Conservation (phyloP, 2,888 invertebrate genomes). For the Neuroscelio doddi region DNA sequence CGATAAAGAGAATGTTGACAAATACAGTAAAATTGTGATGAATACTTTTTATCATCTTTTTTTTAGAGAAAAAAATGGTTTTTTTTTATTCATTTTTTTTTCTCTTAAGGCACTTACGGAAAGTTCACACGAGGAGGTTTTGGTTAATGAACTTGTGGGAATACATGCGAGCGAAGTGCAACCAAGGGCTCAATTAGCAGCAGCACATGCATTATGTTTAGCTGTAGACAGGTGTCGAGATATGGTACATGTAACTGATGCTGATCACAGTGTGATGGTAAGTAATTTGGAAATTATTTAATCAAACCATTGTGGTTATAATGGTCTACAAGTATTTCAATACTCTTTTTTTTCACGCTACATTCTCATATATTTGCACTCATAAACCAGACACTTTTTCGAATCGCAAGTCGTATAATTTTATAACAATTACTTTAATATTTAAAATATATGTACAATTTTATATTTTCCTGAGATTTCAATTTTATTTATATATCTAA, state of each 20-base stretch:
- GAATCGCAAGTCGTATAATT: too few relatives aligned
- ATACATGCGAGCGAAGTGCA: slow-evolving; percentile 85
- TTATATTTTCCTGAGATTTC: too few relatives aligned
- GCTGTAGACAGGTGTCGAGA: slow-evolving; percentile 91
- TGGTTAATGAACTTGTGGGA: slow-evolving; percentile 82
- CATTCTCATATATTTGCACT: too few relatives aligned
- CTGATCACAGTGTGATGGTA: slow-evolving; percentile 87
- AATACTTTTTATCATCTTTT: not conserved
- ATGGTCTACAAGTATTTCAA: too few relatives aligned
- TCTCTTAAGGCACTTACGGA: slow-evolving; percentile 73
- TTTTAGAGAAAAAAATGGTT: not conserved
- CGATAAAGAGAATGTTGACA: not conserved
- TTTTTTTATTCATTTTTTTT: slow-evolving; percentile 16
- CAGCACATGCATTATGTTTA: slow-evolving; percentile 85
- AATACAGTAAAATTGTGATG: slow-evolving; percentile 2
- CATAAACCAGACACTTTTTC: too few relatives aligned
- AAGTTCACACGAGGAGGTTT: slow-evolving; percentile 73
- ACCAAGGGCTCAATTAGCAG: slow-evolving; percentile 84
- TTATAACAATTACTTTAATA: too few relatives aligned
- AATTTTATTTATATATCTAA: too few relatives aligned
- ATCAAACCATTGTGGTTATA: not conserved
- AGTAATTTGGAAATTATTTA: slow-evolving; percentile 58
- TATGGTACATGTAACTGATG: slow-evolving; percentile 90
- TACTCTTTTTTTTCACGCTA: too few relatives aligned
- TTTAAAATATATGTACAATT: too few relatives aligned